Evolutionary conservation across 1,140 invertebrate genomes (phyloP).

Genomic region (Drosophila obscura): DNA sequence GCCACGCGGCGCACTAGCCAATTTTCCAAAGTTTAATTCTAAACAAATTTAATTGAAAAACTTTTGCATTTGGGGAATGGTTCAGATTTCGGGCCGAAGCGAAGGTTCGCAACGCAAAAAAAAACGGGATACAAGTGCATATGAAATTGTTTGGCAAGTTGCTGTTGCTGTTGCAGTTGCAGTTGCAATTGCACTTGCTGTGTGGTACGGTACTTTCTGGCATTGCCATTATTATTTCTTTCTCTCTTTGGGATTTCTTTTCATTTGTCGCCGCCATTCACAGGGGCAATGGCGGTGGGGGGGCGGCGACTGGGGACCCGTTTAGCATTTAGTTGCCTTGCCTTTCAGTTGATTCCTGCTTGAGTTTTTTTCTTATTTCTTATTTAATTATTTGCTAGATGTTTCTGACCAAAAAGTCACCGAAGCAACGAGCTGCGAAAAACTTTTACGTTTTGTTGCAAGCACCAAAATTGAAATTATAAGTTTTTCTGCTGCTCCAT

Average conservation of each 20-base stretch:
- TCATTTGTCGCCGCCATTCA: conserved; percentile 65
- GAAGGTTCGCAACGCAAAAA: conserved; percentile 25
- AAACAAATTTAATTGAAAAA: conserved; percentile 81
- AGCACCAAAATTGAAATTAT: conserved; percentile 64
- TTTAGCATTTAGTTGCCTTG: conserved; percentile 67
- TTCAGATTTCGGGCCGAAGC: conserved; percentile 42
- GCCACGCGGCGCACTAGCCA: conserved; percentile 22
- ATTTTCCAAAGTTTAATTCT: conserved; percentile 73
- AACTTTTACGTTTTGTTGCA: conserved; percentile 52
- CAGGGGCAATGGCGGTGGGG: conserved; percentile 39
- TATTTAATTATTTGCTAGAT: conserved; percentile 70
- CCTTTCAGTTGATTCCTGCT: conserved; percentile 14
- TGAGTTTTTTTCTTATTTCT: conserved; percentile 34
- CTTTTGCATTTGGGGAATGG: conserved; percentile 66
- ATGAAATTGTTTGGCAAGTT: conserved; percentile 72
- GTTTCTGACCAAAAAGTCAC: conserved; percentile 50
- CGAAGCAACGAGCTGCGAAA: conserved; percentile 44
- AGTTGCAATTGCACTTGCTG: conserved; percentile 17
- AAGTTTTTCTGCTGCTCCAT: conserved; percentile 47
- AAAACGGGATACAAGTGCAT: conserved; percentile 63
- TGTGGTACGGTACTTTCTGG: conserved; percentile 10
- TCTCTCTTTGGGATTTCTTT: conserved; percentile 23
- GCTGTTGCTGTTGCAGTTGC: conserved; percentile 32
- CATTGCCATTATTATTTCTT: conserved; percentile 27
- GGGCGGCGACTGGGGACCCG: conserved; percentile 48